These are phyloP conservation scores for Drosophila pseudotalamancana DNA, from an alignment of 2,888 invertebrate species.

Conservation along the genomic window DNA sequence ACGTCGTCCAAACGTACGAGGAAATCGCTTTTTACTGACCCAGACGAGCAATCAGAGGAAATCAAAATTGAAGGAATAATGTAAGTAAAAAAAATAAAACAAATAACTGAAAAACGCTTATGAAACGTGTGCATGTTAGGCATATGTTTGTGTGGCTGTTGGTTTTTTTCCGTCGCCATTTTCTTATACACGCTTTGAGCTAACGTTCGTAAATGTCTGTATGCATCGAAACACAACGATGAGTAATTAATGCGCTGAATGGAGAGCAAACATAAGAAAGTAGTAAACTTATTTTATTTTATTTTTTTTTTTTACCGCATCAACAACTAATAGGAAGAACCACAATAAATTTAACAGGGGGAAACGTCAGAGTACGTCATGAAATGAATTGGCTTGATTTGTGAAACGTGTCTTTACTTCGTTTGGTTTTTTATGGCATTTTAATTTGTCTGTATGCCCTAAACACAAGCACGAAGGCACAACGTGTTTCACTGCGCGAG, in stretches of 20 bases:
- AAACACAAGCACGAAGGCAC: slow-evolving; percentile 64
- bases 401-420: slow-evolving; percentile 78
- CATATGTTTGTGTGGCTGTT: slow-evolving; percentile 23
- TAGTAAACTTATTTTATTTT: slow-evolving; percentile 19
- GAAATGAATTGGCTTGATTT: slow-evolving; percentile 77
- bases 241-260: slow-evolving; percentile 62
- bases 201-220: slow-evolving; percentile 56
- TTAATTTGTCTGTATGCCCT: slow-evolving; percentile 77
- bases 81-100: slow-evolving; percentile 68
- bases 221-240: slow-evolving; percentile 59
- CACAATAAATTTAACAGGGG: slow-evolving; percentile 33
- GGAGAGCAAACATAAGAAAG: slow-evolving; percentile 20
- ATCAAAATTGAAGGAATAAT: slow-evolving; percentile 78
- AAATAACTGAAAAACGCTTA: slow-evolving; percentile 3
- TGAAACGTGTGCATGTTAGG: slow-evolving; percentile 11
- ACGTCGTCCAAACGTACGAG: slow-evolving; percentile 40
- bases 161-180: slow-evolving; percentile 73
- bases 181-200: slow-evolving; percentile 58
- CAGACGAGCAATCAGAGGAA: slow-evolving; percentile 70
- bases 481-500: slow-evolving; percentile 12
- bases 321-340: slow-evolving; percentile 39
- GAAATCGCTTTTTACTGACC: slow-evolving; percentile 70
- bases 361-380: slow-evolving; percentile 63
- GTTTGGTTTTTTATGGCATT: slow-evolving; percentile 78
- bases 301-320: slow-evolving; percentile 21